These are phyloP conservation scores for Dicaeum eximium DNA, from an alignment of 2,113 vertebrate species.

Conservation along the genomic window DNA sequence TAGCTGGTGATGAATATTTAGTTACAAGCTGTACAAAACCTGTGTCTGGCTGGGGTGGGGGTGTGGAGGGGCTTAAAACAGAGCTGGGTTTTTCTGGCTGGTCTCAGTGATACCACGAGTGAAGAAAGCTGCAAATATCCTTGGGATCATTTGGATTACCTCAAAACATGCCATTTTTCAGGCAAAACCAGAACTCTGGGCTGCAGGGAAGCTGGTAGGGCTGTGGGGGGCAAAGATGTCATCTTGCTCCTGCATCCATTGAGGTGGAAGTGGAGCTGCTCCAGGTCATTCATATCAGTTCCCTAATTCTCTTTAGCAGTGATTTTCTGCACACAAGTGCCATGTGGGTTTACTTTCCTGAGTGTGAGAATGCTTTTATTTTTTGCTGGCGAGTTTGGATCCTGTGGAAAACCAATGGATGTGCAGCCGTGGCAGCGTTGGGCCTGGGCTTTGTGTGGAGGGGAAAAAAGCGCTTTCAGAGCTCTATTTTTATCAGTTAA, in stretches of 20 bases:
- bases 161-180: neutral
- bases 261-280: neutral
- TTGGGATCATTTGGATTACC: neutral
- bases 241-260: neutral
- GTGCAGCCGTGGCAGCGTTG: rapidly evolving
- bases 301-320: neutral
- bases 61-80: neutral
- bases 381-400: neutral
- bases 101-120: neutral
- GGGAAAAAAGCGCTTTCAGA: neutral
- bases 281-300: rapidly evolving
- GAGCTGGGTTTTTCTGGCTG: neutral
- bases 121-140: neutral
- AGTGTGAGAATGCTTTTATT: neutral
- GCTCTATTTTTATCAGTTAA: slow-evolving; percentile 53
- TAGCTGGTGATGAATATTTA: slow-evolving; percentile 22
- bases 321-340: neutral
- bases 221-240: neutral
- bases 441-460: neutral
- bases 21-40: neutral
- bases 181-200: neutral
- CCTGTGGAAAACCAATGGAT: neutral
- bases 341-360: neutral
- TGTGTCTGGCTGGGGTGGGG: neutral
- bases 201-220: neutral